phyloP scores from a whole-genome alignment of 2,888 invertebrate genomes.

The Athrips mouffetella region DNA sequence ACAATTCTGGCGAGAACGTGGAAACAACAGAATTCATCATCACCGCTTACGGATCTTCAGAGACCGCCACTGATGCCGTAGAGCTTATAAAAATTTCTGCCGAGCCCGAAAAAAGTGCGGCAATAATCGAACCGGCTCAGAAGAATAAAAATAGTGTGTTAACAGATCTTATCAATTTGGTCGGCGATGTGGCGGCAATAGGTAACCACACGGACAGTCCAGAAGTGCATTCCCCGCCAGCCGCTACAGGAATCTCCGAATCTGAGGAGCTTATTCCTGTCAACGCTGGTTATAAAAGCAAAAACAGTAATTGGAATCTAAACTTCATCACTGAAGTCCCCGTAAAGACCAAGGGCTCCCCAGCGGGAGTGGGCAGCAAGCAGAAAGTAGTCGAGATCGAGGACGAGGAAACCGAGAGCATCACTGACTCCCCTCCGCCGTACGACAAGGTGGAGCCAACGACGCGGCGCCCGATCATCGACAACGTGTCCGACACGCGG shows the following conservation, averaged over 20 bases:
- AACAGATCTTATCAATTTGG: conserved; percentile 62
- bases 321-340: conserved; percentile 69
- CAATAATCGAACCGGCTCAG: conserved; percentile 47
- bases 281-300: conserved; percentile 67
- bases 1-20: conserved; percentile 48
- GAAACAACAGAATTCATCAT: conserved; percentile 65
- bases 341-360: conserved; percentile 48
- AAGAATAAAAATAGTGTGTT: conserved; percentile 51
- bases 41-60: conserved; percentile 55
- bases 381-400: conserved; percentile 62
- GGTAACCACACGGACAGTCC: conserved; percentile 55
- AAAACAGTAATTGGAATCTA: conserved; percentile 64
- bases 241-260: conserved; percentile 40
- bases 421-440: conserved; percentile 62
- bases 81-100: conserved; percentile 59
- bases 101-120: conserved; percentile 47
- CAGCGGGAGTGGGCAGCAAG: conserved; percentile 37
- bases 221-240: conserved; percentile 11
- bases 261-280: conserved; percentile 69
- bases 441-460: conserved; percentile 64
- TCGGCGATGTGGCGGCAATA: conserved; percentile 69
- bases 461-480: conserved; percentile 62
- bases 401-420: conserved; percentile 52
- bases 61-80: conserved; percentile 56
- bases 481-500: conserved; percentile 55